Evolutionary conservation across 2,888 invertebrate species (phyloP).

Genomic region (Acronicta leporina): DNA sequence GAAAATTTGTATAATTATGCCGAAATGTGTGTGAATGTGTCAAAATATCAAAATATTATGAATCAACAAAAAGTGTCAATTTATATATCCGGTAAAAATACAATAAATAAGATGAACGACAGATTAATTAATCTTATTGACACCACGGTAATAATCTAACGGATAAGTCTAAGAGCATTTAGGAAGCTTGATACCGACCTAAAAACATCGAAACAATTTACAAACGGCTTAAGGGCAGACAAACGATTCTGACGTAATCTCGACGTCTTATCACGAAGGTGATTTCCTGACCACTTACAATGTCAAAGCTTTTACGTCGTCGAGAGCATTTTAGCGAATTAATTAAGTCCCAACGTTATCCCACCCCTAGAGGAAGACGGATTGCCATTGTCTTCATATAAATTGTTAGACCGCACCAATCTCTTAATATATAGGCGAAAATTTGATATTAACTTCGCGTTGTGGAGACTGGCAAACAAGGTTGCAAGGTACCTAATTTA

Average conservation of each 20-base stretch:
- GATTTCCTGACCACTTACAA: constrained; percentile 57
- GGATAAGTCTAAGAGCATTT: neutral
- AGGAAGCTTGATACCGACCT: neutral
- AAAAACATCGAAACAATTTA: constrained; percentile 24
- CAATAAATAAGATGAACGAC: too few relatives aligned
- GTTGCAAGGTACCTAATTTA: neutral
- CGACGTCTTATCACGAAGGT: constrained; percentile 31
- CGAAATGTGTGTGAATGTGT: too few relatives aligned
- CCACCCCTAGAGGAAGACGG: constrained; percentile 56
- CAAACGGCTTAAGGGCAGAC: constrained; percentile 25
- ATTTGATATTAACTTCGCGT: constrained; percentile 32
- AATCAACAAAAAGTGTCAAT: too few relatives aligned
- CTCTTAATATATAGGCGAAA: constrained; percentile 45
- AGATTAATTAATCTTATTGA: too few relatives aligned
- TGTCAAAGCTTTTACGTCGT: constrained; percentile 37
- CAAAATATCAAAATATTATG: too few relatives aligned
- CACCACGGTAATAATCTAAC: neutral
- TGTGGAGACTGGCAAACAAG: neutral
- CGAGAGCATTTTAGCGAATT: constrained; percentile 62
- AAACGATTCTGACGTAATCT: constrained; percentile 29
- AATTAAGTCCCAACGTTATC: constrained; percentile 67
- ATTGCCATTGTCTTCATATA: constrained; percentile 57
- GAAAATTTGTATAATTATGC: too few relatives aligned
- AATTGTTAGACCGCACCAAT: constrained; percentile 43
- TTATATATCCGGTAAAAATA: neutral